phyloP scores from a whole-genome alignment of 1,140 invertebrate species.

The Pomacea maculata region DNA sequence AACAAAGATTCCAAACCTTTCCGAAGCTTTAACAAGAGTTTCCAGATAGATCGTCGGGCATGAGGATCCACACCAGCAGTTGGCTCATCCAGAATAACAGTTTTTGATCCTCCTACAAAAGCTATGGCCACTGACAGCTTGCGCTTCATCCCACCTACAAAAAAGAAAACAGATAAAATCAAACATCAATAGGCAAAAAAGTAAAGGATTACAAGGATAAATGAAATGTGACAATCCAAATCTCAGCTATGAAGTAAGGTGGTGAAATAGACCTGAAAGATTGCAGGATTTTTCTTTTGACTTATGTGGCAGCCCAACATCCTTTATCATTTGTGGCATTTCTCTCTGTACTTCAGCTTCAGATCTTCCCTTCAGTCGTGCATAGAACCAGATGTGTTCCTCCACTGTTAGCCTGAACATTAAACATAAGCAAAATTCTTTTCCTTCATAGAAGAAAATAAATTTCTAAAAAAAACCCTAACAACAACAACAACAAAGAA shows the following conservation, averaged over 20 bases:
- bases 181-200: not conserved
- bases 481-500: no score
- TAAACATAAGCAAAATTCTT: no score
- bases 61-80: constrained; percentile 72
- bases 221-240: not conserved
- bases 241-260: not conserved
- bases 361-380: constrained; percentile 63
- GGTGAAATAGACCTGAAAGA: constrained; percentile 65
- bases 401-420: constrained; percentile 64
- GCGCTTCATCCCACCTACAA: constrained; percentile 71
- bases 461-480: no score
- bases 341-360: constrained; percentile 58
- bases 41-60: constrained; percentile 70
- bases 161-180: not conserved
- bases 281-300: constrained; percentile 67
- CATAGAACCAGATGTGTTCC: constrained; percentile 68
- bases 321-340: constrained; percentile 61
- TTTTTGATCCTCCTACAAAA: constrained; percentile 69
- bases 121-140: constrained; percentile 73
- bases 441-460: no score
- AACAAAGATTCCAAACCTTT: constrained; percentile 55
- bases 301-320: constrained; percentile 71
- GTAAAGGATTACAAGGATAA: not conserved
- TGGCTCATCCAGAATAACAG: constrained; percentile 71
- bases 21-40: constrained; percentile 70